Evolutionary conservation across 2,888 invertebrate species (phyloP).

Genomic region (Ichneumoninae sp.): DNA sequence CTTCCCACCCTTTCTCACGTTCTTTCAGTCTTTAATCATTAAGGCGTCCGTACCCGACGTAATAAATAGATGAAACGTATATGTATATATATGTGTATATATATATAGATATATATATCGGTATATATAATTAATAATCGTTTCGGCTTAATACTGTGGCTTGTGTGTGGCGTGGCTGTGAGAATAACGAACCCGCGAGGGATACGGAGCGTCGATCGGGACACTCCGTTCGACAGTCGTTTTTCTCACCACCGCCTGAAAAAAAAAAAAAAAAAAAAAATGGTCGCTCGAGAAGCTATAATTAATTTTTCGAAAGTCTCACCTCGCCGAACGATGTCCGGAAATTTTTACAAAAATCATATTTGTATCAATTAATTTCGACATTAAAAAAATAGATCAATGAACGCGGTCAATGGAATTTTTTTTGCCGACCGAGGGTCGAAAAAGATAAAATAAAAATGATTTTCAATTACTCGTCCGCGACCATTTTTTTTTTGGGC

Average conservation of each 20-base stretch:
- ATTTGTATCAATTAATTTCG: not conserved
- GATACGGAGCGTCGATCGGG: constrained; percentile 44
- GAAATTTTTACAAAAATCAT: no score
- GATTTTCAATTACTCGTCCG: not conserved
- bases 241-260: constrained; percentile 14
- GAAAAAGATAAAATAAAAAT: no score
- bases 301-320: no score
- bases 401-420: not conserved
- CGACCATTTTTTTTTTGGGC: not conserved
- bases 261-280: not conserved
- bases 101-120: constrained; percentile 56
- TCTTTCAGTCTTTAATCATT: constrained; percentile 59
- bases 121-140: constrained; percentile 67
- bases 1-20: constrained; percentile 47
- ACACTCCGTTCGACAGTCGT: constrained; percentile 21
- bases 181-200: constrained; percentile 36
- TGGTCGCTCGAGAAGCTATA: no score
- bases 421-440: not conserved
- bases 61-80: constrained; percentile 61
- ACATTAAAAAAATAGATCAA: not conserved
- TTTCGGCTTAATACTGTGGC: constrained; percentile 59
- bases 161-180: constrained; percentile 34
- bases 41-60: constrained; percentile 49
- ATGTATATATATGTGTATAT: constrained; percentile 53
- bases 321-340: no score